These are phyloP conservation scores for Cryptomyrus ogoouensis DNA, from an alignment of 2,113 vertebrate genomes.

Conservation along the genomic window DNA sequence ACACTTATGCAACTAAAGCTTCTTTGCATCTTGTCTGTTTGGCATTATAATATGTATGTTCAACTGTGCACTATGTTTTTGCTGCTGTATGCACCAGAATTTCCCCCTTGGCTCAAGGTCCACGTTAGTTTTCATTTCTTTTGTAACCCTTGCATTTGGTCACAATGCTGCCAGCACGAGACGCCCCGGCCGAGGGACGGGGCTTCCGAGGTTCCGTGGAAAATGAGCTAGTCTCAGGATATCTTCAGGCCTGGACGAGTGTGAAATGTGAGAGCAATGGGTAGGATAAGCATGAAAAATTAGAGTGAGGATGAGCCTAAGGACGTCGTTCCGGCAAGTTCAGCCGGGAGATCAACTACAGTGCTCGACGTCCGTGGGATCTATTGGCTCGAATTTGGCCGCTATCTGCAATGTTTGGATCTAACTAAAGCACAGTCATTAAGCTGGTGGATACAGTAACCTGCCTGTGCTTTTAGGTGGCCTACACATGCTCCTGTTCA, in stretches of 20 bases:
- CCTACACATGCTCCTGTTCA: neutral
- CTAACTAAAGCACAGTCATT: neutral
- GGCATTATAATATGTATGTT: neutral
- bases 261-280: neutral
- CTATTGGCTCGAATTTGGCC: neutral
- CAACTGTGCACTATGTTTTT: neutral
- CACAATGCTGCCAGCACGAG: neutral
- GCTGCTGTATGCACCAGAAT: neutral
- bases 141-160: neutral
- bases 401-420: neutral
- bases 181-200: neutral
- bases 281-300: neutral
- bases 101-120: neutral
- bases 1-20: neutral
- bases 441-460: neutral
- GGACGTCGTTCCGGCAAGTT: neutral
- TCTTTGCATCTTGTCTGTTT: neutral
- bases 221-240: neutral
- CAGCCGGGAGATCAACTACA: neutral
- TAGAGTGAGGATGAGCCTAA: neutral
- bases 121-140: neutral
- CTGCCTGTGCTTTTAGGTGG: neutral
- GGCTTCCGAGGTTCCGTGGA: neutral
- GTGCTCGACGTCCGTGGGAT: neutral
- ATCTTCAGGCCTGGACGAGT: neutral